Conservation (phyloP, 2,113 vertebrate species). For the Isichthys henryi region DNA sequence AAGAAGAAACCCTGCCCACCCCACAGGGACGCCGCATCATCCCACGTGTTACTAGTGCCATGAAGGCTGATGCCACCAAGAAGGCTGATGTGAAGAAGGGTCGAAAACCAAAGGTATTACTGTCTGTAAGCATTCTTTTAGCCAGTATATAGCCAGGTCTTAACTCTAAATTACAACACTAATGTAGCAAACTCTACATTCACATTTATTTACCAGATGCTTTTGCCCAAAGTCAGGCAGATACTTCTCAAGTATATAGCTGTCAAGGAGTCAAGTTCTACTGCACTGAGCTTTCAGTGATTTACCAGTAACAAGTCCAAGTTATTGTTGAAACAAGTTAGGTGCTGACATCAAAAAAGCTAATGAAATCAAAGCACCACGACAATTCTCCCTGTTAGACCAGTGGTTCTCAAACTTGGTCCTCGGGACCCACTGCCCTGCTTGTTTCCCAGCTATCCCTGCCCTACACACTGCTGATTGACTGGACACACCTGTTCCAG, state of each 20-base stretch:
- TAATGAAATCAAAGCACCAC: neutral
- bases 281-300: neutral
- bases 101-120: slow-evolving; percentile 74
- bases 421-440: no score
- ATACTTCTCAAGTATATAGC: neutral
- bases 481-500: no score
- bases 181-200: no score
- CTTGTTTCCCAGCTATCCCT: no score
- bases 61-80: slow-evolving; percentile 84
- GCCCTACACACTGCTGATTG: no score
- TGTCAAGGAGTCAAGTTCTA: neutral
- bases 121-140: neutral
- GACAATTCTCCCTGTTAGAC: neutral
- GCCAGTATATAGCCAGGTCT: neutral
- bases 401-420: no score
- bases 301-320: neutral
- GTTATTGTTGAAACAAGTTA: neutral
- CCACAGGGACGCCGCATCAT: slow-evolving; percentile 75
- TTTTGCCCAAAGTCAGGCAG: neutral
- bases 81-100: slow-evolving; percentile 58
- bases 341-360: neutral
- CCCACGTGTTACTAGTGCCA: slow-evolving; percentile 77
- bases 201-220: neutral
- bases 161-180: no score
- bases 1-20: slow-evolving; percentile 76